A percentile compares a stretch with the other conserved stretches of the same genome.
phyloP scores from a whole-genome alignment of 2,888 invertebrate species.

The Listrodromus nycthemerus region DNA sequence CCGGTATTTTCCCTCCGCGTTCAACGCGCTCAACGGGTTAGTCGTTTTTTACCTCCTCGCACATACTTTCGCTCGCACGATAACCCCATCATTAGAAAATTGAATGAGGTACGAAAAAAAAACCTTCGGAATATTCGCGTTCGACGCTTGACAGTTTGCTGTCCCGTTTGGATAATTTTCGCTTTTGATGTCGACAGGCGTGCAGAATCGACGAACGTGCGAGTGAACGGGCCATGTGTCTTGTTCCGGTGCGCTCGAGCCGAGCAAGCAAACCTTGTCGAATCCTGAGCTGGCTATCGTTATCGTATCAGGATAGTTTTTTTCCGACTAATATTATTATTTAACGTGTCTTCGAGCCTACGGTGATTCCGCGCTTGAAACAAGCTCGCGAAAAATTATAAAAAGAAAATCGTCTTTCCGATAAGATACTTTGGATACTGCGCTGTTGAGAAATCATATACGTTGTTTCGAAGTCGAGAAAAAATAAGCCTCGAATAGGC shows the following conservation, averaged over 20 bases:
- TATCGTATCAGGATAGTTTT: neutral
- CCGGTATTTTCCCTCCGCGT: neutral
- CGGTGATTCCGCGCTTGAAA: neutral
- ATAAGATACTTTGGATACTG: neutral
- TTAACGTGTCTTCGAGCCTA: neutral
- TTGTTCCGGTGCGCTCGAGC: neutral
- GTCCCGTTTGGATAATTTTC: neutral
- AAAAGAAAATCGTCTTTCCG: neutral
- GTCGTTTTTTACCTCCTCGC: neutral
- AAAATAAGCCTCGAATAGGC: constrained; percentile 49
- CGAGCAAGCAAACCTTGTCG: neutral
- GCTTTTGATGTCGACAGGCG: neutral
- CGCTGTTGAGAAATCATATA: constrained; percentile 32
- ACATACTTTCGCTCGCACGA: constrained; percentile 33
- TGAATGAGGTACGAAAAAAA: neutral
- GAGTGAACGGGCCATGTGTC: neutral
- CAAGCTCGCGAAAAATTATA: neutral
- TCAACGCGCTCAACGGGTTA: neutral
- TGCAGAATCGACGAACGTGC: neutral
- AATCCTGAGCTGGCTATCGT: neutral
- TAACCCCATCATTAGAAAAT: constrained; percentile 35
- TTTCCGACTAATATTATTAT: constrained; percentile 24
- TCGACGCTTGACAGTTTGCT: neutral
- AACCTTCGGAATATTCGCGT: neutral
- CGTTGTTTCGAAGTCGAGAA: constrained; percentile 26